Evolutionary conservation across 2,888 invertebrate species (phyloP), one percentile per base, ranked within the genome.

Genomic region (Mesorhabditis belari): DNA sequence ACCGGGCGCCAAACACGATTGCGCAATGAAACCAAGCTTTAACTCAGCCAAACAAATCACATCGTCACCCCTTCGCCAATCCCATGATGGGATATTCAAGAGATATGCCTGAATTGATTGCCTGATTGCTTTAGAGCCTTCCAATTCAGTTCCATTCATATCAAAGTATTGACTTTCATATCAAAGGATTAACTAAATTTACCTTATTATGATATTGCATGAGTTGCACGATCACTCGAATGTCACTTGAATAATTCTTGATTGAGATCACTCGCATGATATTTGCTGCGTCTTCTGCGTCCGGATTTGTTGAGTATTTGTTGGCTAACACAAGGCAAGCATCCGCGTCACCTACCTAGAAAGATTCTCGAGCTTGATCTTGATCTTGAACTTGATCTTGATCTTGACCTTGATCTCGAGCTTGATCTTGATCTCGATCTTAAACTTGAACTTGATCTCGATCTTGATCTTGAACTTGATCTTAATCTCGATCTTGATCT

Each of bases 121-220:
- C 58, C 12, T 58, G 17, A 57, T 55, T 62, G 23, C 24, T 21
- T 21, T 3, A 21, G 21, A 44, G 12, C n/a, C n/a, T 44, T 44
- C 17, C 12, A n/a, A 17, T 57, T 19, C 21, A 12, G 23, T 57
- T 57, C 57, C 12, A 19, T n/a, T 19, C 19, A n/a, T 2, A 52
- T 12, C 17, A 17, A 49, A 19, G 19, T 51, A 21, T 54, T 55
- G 23, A 57, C 26, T 25, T 19, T 57, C 23, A 55, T n/a, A 4
- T 21, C 5, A 57, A 12, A 53, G 24, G 6, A 49, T 23, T 23
- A 4, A 44, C 29, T 9, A 50, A 23, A 26, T 29, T 19, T 51
- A 56, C 95, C 90, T 98, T 98, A 86, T 98, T 98, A 84, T 98
- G 98, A 85, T 99, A 99, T 86, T 99, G 98, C 92, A 99, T 94